Percentiles rank a stretch among this genome's conserved stretches.
phyloP scores from a whole-genome alignment of 1,140 invertebrate species.

The Mizuhopecten yessoensis region DNA sequence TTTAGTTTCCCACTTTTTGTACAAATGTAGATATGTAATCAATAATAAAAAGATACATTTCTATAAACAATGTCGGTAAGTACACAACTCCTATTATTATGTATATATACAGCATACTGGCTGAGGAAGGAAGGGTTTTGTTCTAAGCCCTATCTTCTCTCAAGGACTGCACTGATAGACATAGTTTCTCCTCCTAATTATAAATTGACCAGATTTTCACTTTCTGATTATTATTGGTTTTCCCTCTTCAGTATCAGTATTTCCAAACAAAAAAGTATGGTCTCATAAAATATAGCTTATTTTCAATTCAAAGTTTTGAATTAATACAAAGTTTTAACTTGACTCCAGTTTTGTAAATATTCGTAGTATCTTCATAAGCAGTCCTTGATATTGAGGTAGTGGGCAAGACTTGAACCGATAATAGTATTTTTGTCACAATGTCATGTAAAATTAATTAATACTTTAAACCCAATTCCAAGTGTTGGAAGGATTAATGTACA shows the following conservation, averaged over 20 bases:
- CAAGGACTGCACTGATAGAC: background rate
- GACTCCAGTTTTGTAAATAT: no score
- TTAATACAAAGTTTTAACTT: no score
- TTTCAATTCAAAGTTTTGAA: no score
- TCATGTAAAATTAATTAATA: background rate
- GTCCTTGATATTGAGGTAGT: background rate
- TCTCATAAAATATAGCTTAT: no score
- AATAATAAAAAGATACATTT: constrained; percentile 16
- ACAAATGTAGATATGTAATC: constrained; percentile 35
- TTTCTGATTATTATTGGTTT: background rate
- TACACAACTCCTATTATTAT: constrained; percentile 3
- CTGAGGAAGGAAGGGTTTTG: constrained; percentile 8
- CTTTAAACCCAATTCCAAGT: background rate
- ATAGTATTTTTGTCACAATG: background rate
- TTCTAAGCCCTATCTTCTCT: background rate
- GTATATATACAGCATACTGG: background rate
- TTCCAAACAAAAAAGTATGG: background rate
- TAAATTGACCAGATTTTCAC: background rate
- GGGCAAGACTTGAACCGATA: background rate
- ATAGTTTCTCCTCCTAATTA: background rate
- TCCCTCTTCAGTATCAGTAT: background rate
- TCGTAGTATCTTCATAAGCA: background rate
- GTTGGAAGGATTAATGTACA: constrained; percentile 10
- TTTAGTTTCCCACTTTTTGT: constrained; percentile 34
- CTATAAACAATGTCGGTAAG: constrained; percentile 34